Evolutionary conservation across 2,888 invertebrate genomes (phyloP), one percentile per base, ranked within the genome.

Genomic region (Macaria liturata): DNA sequence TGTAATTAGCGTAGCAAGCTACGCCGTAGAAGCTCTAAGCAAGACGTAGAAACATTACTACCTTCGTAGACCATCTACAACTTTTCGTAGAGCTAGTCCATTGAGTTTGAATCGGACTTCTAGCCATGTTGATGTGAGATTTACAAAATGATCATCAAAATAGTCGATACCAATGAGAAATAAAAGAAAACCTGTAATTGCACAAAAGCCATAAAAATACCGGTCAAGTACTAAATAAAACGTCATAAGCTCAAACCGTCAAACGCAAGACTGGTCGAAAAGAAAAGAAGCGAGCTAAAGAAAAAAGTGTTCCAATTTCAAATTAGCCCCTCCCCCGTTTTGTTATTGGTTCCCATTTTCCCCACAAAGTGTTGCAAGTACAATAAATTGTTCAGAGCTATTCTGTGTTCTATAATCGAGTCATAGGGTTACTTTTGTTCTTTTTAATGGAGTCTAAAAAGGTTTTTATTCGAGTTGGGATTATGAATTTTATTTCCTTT

Each of bases 301-400:
- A 81, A 85, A 88, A 86, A 88, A 86, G 76, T 83, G 81, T 84
- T 85, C 84, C 81, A 78, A 85, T 83, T 89, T 81, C 80, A 85
- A 84, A 86, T 86, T 83, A 84, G 87, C 88, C 83, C 80, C 90
- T 79, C 90, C 90, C 83, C 83, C 79, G 69, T 75, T 78, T 76
- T 82, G 84, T 86, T 88, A 90, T 90, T 90, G 90, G 90, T 76
- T 75, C 77, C 60, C 64, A 46, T 40, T 37, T 67, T 58, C 67
- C 65, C 56, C 59, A 51, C 65, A 53, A 68, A 79, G 77, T 50
- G 75, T 59, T 72, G 46, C 70, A 78, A 66, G 49, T 9, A 9
- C 31, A 9, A n/a, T 45, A 37, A 50, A 46, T 45, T 48, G 61
- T 3, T 49, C 6, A 9, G 32, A 8, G 1, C 30, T 20, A 62